Evolutionary conservation across 37 sponge, comb jelly and placozoan species (phyloP).

Genomic region (Amphimedon queenslandica): DNA sequence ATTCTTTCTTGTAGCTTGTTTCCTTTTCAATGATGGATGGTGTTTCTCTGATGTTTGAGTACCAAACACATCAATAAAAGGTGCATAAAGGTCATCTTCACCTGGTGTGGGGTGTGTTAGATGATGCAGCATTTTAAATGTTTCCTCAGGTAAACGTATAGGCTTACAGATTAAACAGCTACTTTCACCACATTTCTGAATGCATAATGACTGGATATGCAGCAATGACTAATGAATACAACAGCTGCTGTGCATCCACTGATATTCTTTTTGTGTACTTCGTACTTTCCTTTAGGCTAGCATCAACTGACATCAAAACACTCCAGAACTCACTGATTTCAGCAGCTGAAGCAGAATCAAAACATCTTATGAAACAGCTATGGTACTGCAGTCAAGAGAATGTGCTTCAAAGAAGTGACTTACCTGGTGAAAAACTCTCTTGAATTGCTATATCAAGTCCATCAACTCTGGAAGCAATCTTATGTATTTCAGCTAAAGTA

Average conservation of each 20-base stretch:
- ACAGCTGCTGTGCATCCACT: neutral
- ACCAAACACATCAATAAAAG: slow-evolving; percentile 18
- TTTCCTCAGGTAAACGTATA: slow-evolving; percentile 8
- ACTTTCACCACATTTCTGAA: slow-evolving; percentile 31
- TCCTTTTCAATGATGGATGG: slow-evolving; percentile 7
- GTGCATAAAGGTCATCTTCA: slow-evolving; percentile 28
- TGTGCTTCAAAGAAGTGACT: neutral
- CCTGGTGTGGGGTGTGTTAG: slow-evolving; percentile 26
- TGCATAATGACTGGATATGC: slow-evolving; percentile 38
- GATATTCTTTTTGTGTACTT: neutral
- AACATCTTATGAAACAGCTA: neutral
- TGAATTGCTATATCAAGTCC: neutral
- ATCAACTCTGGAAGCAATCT: neutral
- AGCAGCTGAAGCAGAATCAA: neutral
- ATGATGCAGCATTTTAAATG: slow-evolving; percentile 11
- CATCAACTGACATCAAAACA: neutral
- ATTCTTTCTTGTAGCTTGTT: slow-evolving; percentile 1
- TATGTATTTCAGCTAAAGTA: neutral
- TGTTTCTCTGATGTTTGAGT: slow-evolving; percentile 15
- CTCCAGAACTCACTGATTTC: slow-evolving; percentile 14
- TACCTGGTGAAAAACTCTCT: slow-evolving; percentile 10
- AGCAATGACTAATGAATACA: slow-evolving; percentile 36
- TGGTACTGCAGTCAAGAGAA: slow-evolving; percentile 2
- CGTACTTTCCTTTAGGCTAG: neutral
- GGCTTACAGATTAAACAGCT: slow-evolving; percentile 28